These are phyloP conservation scores for Stenodera caucasica DNA, from an alignment of 2,888 invertebrate species.

Conservation along the genomic window DNA sequence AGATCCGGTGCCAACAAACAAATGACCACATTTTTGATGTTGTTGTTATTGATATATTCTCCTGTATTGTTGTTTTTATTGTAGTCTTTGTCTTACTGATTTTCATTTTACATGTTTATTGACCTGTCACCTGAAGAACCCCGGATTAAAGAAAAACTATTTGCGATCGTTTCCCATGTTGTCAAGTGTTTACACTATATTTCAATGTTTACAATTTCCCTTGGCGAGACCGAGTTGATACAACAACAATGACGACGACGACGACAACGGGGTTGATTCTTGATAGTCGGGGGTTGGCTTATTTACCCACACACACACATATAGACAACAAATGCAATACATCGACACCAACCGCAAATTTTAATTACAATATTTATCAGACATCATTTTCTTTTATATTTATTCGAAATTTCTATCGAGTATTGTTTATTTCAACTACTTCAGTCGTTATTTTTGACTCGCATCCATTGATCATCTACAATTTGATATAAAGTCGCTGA, in stretches of 20 bases:
- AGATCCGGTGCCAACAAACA: neutral
- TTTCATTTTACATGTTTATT: constrained; percentile 23
- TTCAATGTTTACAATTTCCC: constrained; percentile 33
- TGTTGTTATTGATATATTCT: neutral
- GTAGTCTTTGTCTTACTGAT: neutral
- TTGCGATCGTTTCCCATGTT: constrained; percentile 27
- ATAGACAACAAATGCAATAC: neutral
- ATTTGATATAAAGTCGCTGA: too few species aligned
- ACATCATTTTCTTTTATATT: too few species aligned
- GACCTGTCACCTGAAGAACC: constrained; percentile 31
- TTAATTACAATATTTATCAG: neutral
- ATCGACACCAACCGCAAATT: neutral
- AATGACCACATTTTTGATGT: neutral
- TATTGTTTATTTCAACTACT: too few species aligned
- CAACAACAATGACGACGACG: neutral
- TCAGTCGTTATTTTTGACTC: too few species aligned
- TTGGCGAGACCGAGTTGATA: constrained; percentile 9
- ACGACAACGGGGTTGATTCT: constrained; percentile 1
- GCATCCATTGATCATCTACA: too few species aligned
- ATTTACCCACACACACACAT: neutral
- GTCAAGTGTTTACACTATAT: constrained; percentile 40
- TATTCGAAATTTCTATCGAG: too few species aligned
- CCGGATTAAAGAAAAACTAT: constrained; percentile 28
- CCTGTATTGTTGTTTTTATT: neutral
- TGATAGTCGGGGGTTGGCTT: neutral